These are phyloP conservation scores for Ophion costatus DNA, from an alignment of 2,888 invertebrate genomes.

Conservation along the genomic window DNA sequence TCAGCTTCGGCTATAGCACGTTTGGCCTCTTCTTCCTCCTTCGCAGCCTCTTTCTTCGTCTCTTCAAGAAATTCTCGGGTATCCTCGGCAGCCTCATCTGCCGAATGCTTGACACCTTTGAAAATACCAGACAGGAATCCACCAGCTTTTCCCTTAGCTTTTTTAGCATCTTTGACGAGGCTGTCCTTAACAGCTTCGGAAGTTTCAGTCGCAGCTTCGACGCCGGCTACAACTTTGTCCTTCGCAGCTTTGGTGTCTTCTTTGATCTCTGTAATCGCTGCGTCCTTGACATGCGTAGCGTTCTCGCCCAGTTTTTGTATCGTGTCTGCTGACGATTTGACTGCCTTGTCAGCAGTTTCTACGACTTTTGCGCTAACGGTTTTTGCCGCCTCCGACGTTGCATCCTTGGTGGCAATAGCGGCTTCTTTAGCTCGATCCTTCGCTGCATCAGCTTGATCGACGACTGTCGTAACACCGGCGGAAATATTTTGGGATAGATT, in stretches of 20 bases:
- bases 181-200: constrained; percentile 64
- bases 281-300: constrained; percentile 38
- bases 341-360: constrained; percentile 48
- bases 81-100: constrained; percentile 71
- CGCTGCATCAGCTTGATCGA: constrained; percentile 32
- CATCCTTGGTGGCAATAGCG: constrained; percentile 29
- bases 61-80: constrained; percentile 73
- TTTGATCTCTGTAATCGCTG: constrained; percentile 49
- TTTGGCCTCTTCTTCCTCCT: constrained; percentile 63
- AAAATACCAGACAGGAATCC: constrained; percentile 73
- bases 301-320: constrained; percentile 54
- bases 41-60: constrained; percentile 72
- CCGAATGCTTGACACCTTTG: constrained; percentile 74
- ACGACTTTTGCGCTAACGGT: constrained; percentile 47
- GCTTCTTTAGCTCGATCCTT: constrained; percentile 16
- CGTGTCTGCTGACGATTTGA: constrained; percentile 33
- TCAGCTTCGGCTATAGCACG: constrained; percentile 49
- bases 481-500: constrained; percentile 42
- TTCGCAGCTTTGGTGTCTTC: constrained; percentile 55
- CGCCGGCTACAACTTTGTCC: constrained; percentile 65
- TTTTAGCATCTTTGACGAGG: constrained; percentile 49
- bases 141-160: constrained; percentile 61
- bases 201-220: constrained; percentile 50
- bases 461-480: constrained; percentile 46
- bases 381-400: constrained; percentile 24